Evolutionary conservation across 2,113 vertebrate genomes (phyloP).

Genomic region (Psephotus haematonotus): DNA sequence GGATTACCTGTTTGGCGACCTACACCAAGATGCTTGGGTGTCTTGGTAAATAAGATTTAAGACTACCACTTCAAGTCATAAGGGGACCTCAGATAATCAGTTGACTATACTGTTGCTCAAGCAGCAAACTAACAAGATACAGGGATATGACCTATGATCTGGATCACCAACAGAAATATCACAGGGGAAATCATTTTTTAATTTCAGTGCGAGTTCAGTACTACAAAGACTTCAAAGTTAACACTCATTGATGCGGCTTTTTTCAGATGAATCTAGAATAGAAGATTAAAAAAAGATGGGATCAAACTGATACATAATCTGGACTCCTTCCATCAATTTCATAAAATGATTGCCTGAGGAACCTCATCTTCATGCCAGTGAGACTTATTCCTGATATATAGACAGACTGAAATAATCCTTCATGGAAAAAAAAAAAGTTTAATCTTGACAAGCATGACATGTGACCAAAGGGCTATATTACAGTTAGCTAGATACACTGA

Average conservation of each 20-base stretch:
- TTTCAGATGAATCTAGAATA: neutral
- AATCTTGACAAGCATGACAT: neutral
- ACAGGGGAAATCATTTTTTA: neutral
- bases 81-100: neutral
- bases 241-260: neutral
- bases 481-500: neutral
- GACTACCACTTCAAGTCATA: neutral
- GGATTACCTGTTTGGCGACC: neutral
- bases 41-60: neutral
- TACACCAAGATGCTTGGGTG: neutral
- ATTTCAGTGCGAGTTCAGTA: neutral
- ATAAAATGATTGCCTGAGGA: neutral
- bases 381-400: neutral
- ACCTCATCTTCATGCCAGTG: neutral
- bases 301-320: neutral
- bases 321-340: neutral
- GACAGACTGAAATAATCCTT: neutral
- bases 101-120: neutral
- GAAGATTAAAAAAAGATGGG: neutral
- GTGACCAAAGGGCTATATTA: neutral
- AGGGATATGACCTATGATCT: neutral
- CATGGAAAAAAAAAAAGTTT: neutral
- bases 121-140: neutral
- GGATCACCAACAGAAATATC: neutral
- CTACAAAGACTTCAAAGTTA: neutral